Evolutionary conservation across 2,888 invertebrate genomes (phyloP), one percentile per base, ranked within the genome.

Genomic region (Melolontha melolontha): DNA sequence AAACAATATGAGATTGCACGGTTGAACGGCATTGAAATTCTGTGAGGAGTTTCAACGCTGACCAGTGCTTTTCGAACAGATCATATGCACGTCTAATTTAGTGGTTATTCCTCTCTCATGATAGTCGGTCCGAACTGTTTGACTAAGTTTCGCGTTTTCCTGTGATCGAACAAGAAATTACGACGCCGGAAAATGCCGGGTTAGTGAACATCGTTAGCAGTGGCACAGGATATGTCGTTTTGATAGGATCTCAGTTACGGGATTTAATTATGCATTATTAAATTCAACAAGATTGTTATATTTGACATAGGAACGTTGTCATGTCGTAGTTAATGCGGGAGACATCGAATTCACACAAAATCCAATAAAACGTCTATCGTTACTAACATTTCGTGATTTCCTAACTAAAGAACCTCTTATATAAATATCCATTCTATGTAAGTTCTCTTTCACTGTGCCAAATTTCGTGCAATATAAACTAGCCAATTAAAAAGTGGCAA

Each of bases 241-340:
- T 54, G 65, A 65, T 54, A 41, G 42, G 54, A 54, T 54, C 65
- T 42, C 29, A 65, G 65, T 44, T 63, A 54, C 65, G 41, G 41
- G 16, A 54, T 66, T 66, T 66, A 44, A 55, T 66, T 55, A 66
- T 47, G 14, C 41, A 41, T 42, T 22, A 55, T 47, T 66, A 34
- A 54, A 11, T 66, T 55, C 42, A 55, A 22, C 41, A 41, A 42
- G 42, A 42, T 17, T 57, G 57, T 42, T 17, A 57, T 57, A 42
- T 40, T 57, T 22, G 51, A 51, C 51, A 10, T 34, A 6, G 34
- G 34, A 10, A 6, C 34, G 10, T 34, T 34, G 34, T 34, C 34
- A 34, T 8, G 29, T n/a, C 27, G 22, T 51, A 29, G 29, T 51
- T 27, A 51, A 51, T 29, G 51, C 2, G 10, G 27, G 51, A 8